A percentile compares a stretch with the other conserved stretches of the same genome.
Evolutionary conservation across 2,797 vertebrate genomes (phyloP).

Genomic region (Morus bassanus): DNA sequence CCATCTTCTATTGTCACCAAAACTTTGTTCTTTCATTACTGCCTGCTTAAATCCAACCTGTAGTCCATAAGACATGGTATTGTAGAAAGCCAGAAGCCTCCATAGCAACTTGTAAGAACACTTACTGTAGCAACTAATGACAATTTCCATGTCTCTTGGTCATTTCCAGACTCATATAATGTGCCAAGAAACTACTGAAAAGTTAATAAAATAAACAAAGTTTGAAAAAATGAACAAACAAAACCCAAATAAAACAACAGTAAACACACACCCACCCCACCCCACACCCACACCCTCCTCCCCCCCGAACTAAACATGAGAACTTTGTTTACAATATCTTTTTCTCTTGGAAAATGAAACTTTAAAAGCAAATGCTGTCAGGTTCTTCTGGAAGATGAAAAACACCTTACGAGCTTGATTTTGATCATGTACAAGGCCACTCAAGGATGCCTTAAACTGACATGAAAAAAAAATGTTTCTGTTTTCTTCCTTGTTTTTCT

Average conservation of each 20-base stretch:
- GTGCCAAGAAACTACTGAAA: neutral
- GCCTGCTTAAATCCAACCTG: neutral
- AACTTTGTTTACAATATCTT: neutral
- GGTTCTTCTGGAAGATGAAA: constrained; percentile 34
- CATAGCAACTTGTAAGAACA: neutral
- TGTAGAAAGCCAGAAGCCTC: neutral
- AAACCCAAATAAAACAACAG: neutral
- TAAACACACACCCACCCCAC: neutral
- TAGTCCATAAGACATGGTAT: neutral
- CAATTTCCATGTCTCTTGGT: neutral
- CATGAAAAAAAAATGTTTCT: constrained; percentile 8
- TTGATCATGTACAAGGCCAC: constrained; percentile 36
- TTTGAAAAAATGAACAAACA: neutral
- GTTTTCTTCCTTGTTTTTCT: constrained; percentile 27
- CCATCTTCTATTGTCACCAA: neutral
- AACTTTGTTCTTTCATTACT: neutral
- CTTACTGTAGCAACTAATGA: neutral
- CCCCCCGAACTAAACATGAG: neutral
- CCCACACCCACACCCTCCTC: too few relatives aligned
- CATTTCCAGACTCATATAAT: neutral
- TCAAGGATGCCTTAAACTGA: constrained; percentile 29
- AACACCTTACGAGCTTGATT: constrained; percentile 26
- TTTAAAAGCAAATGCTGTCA: constrained; percentile 14
- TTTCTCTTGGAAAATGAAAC: neutral
- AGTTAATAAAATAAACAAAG: neutral